Evolutionary conservation across 2,113 vertebrate species (phyloP).

Genomic region (Pterocles burchelli): DNA sequence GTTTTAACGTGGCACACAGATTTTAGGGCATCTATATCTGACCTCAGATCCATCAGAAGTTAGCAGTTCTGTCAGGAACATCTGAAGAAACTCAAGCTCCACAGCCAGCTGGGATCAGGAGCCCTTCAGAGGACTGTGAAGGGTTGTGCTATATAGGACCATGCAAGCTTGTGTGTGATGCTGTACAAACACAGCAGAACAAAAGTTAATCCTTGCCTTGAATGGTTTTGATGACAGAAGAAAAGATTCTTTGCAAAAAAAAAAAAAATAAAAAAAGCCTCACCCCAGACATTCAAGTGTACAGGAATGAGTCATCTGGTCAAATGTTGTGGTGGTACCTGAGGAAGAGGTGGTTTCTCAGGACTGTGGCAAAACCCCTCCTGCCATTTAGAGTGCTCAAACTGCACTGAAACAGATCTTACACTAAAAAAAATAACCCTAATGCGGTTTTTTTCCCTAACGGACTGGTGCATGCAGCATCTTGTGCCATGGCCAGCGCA

Average conservation of each 20-base stretch:
- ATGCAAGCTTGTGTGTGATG: neutral
- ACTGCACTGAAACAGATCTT: neutral
- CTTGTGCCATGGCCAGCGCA: neutral
- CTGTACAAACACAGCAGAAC: slow-evolving; percentile 40
- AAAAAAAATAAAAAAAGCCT: slow-evolving; percentile 1
- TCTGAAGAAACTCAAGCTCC: neutral
- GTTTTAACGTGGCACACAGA: neutral
- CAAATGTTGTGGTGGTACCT: slow-evolving; percentile 8
- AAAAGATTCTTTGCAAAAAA: slow-evolving; percentile 30
- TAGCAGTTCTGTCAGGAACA: neutral
- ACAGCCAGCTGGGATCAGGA: neutral
- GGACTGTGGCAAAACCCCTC: neutral
- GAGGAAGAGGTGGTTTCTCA: slow-evolving; percentile 1
- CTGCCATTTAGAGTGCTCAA: neutral
- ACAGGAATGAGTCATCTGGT: slow-evolving; percentile 30
- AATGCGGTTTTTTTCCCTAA: neutral
- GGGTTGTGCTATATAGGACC: neutral
- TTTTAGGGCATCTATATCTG: neutral
- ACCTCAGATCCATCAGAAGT: neutral
- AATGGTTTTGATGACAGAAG: slow-evolving; percentile 20
- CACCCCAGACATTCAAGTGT: slow-evolving; percentile 23
- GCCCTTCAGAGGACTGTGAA: neutral
- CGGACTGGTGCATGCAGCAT: neutral
- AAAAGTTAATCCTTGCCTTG: slow-evolving; percentile 54
- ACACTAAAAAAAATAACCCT: neutral